Conservation (phyloP, 2,797 vertebrate genomes). For the Pristis pectinata region DNA sequence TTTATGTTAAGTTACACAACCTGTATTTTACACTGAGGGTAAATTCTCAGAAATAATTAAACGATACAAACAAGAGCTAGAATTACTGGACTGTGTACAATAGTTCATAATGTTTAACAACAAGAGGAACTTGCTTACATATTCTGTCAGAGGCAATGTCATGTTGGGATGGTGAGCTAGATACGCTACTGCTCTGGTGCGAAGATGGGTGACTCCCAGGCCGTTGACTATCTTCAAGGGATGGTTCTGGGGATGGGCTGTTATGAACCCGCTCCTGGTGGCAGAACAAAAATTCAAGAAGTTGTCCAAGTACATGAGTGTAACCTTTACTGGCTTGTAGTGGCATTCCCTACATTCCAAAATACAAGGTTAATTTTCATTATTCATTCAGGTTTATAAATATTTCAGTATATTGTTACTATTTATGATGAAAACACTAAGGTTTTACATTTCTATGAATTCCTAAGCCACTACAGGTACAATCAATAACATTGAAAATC, state of each 20-base stretch:
- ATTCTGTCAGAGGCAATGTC: slow-evolving; percentile 68
- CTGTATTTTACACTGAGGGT: background rate
- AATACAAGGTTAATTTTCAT: slow-evolving; percentile 35
- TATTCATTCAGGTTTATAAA: slow-evolving; percentile 22
- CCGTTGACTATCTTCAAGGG: slow-evolving; percentile 70
- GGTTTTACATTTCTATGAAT: background rate
- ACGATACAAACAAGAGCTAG: background rate
- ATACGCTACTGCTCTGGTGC: slow-evolving; percentile 78
- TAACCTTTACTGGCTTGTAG: slow-evolving; percentile 28
- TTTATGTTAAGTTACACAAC: background rate
- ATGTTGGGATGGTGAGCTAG: slow-evolving; percentile 74
- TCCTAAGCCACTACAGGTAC: background rate
- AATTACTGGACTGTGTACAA: background rate
- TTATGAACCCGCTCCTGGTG: slow-evolving; percentile 78
- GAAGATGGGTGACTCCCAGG: slow-evolving; percentile 74
- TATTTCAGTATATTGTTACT: slow-evolving; percentile 6
- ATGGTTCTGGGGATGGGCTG: slow-evolving; percentile 76
- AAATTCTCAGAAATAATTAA: background rate
- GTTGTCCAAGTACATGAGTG: slow-evolving; percentile 34
- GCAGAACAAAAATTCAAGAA: slow-evolving; percentile 37
- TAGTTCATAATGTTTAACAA: background rate
- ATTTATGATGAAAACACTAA: background rate
- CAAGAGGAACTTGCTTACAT: slow-evolving; percentile 52
- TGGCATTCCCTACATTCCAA: slow-evolving; percentile 32
- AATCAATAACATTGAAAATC: background rate